These are phyloP conservation scores for Oncorhynchus clarkii DNA, from an alignment of 2,113 vertebrate genomes.

Conservation along the genomic window DNA sequence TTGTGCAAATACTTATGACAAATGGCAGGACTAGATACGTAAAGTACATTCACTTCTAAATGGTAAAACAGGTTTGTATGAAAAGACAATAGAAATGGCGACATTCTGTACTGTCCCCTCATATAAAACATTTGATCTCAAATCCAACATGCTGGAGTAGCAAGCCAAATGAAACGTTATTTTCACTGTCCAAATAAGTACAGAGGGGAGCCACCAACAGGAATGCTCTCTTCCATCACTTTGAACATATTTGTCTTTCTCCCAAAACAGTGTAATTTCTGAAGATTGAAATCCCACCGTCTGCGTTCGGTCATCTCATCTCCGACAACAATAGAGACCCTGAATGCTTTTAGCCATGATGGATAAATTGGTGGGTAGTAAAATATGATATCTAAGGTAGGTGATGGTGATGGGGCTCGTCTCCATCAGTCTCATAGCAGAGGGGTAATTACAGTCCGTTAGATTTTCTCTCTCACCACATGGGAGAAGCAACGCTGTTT, in stretches of 20 bases:
- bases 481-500: slow-evolving; percentile 79
- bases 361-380: slow-evolving; percentile 87
- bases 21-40: too few species aligned
- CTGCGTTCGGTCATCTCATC: slow-evolving; percentile 67
- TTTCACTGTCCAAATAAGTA: background rate
- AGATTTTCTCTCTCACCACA: slow-evolving; percentile 77
- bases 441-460: slow-evolving; percentile 82
- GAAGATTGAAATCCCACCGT: slow-evolving; percentile 68
- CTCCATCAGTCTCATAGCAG: slow-evolving; percentile 80
- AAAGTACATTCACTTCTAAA: too few species aligned
- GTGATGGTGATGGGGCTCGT: slow-evolving; percentile 72
- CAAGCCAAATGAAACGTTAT: background rate
- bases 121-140: too few species aligned
- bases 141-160: too few species aligned
- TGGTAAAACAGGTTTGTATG: too few species aligned
- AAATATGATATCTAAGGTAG: slow-evolving; percentile 82
- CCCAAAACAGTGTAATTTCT: slow-evolving; percentile 77
- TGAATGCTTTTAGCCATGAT: slow-evolving; percentile 85
- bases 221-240: background rate
- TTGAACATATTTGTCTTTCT: slow-evolving; percentile 43
- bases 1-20: too few species aligned
- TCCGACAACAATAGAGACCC: slow-evolving; percentile 81
- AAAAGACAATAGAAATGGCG: too few species aligned
- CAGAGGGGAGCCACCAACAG: slow-evolving; percentile 31
- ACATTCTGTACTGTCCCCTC: too few species aligned